A percentile compares a stretch with the other conserved stretches of the same genome.
These are phyloP conservation scores for Poeciliopsis retropinna DNA, from an alignment of 2,113 vertebrate species.

Conservation along the genomic window DNA sequence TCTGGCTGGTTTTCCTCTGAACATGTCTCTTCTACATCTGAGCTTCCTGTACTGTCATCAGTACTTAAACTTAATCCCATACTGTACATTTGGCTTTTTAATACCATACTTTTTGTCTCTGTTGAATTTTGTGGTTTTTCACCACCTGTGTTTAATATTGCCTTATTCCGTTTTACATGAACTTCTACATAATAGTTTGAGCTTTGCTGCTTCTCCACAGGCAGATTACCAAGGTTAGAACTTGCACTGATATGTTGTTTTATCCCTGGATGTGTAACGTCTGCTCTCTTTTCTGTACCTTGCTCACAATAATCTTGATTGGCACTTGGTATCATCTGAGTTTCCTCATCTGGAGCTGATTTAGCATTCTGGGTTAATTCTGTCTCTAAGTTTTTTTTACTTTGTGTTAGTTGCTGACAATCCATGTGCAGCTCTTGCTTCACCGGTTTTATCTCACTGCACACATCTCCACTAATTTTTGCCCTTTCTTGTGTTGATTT, in stretches of 20 bases:
- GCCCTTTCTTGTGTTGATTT: not conserved
- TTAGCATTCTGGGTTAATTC: not conserved
- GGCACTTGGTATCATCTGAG: slow-evolving; percentile 17
- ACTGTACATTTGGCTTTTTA: slow-evolving; percentile 1
- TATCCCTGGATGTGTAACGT: slow-evolving; percentile 14
- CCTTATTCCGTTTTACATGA: slow-evolving; percentile 2
- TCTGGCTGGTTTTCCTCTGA: slow-evolving; percentile 45
- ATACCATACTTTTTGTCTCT: not conserved
- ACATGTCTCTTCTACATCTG: slow-evolving; percentile 30
- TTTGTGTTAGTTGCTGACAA: not conserved
- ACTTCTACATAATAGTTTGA: slow-evolving; percentile 31
- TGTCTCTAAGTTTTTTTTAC: slow-evolving; percentile 14
- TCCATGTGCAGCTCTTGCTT: slow-evolving; percentile 18
- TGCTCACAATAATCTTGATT: slow-evolving; percentile 27
- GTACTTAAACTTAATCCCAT: slow-evolving; percentile 3
- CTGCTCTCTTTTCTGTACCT: not conserved
- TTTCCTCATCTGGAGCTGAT: slow-evolving; percentile 14
- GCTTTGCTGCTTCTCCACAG: not conserved
- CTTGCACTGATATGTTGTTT: not conserved
- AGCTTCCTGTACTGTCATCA: slow-evolving; percentile 22
- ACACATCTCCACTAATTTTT: not conserved
- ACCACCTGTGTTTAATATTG: not conserved
- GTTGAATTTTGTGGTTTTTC: slow-evolving; percentile 15
- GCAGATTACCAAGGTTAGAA: slow-evolving; percentile 2
- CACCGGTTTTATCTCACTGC: not conserved